phyloP scores from a whole-genome alignment of 2,797 vertebrate genomes.

The Malacoctenus gilli region DNA sequence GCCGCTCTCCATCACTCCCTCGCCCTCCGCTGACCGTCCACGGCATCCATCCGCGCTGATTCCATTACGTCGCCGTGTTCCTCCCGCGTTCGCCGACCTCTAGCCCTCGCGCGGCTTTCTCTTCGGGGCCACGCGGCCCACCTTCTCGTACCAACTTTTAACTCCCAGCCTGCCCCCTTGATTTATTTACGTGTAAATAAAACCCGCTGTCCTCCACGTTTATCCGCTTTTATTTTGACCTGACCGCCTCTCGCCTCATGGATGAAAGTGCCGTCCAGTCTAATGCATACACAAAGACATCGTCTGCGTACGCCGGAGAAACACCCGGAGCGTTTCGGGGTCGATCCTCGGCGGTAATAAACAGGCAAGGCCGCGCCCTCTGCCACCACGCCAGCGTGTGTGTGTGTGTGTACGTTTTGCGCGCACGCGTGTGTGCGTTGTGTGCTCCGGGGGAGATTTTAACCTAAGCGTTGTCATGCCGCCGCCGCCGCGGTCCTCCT shows the following conservation, averaged over 20 bases:
- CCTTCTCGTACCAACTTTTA: not conserved
- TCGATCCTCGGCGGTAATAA: constrained; percentile 41
- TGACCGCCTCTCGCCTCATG: not conserved
- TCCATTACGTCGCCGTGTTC: not conserved
- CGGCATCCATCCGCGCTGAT: not conserved
- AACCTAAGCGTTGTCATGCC: constrained; percentile 79
- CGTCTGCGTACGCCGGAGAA: no score
- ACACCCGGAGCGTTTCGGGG: constrained; percentile 6
- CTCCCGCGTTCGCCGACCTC: not conserved
- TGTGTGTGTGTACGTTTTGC: constrained; percentile 7
- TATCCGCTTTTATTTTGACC: no score
- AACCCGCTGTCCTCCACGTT: not conserved
- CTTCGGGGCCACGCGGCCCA: not conserved
- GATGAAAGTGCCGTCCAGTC: no score
- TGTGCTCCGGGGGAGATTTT: constrained; percentile 70
- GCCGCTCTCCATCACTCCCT: not conserved
- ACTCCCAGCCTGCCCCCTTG: constrained; percentile 1
- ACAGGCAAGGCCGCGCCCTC: constrained; percentile 60
- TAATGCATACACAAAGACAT: not conserved
- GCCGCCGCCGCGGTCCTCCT: constrained; percentile 72
- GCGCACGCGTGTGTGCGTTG: not conserved
- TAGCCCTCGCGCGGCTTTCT: not conserved
- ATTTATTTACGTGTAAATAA: constrained; percentile 3
- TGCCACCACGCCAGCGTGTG: constrained; percentile 26
- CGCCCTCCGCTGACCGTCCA: not conserved